phyloP scores from a whole-genome alignment of 2,113 vertebrate species.

The Bos taurus region DNA sequence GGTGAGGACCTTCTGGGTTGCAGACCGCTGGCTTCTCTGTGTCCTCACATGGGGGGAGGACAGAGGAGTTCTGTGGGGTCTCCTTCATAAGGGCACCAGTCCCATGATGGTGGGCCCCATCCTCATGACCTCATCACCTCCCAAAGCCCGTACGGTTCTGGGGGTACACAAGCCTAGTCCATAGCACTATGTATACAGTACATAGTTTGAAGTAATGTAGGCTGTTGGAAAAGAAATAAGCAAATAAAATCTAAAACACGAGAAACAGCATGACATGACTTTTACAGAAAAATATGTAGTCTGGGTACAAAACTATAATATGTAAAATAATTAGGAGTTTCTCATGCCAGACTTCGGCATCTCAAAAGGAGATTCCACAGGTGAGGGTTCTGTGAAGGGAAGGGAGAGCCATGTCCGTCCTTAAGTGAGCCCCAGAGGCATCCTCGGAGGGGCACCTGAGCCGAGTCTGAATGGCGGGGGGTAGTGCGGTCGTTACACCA shows the following conservation, averaged over 20 bases:
- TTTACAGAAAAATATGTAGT: background rate
- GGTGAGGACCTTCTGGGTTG: background rate
- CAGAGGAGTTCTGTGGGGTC: background rate
- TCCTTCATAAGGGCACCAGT: background rate
- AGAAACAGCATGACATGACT: background rate
- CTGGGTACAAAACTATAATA: background rate
- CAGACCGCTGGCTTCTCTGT: background rate
- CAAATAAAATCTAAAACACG: background rate
- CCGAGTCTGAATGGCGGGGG: fast-evolving
- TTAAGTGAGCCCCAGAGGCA: background rate
- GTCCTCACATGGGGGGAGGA: background rate
- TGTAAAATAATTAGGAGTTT: background rate
- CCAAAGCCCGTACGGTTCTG: background rate
- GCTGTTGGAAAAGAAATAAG: background rate
- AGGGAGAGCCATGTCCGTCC: background rate
- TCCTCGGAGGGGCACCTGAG: background rate
- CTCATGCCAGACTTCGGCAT: background rate
- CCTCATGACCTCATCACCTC: background rate
- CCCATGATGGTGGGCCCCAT: background rate
- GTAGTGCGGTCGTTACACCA: fast-evolving
- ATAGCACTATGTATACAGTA: fast-evolving
- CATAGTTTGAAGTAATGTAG: fast-evolving
- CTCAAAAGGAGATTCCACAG: background rate
- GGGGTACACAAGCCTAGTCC: background rate
- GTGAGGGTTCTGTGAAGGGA: background rate